Evolutionary conservation across 2,113 vertebrate genomes (phyloP), one percentile per base, ranked within the genome.

Genomic region (Pomatorhinus ruficollis): DNA sequence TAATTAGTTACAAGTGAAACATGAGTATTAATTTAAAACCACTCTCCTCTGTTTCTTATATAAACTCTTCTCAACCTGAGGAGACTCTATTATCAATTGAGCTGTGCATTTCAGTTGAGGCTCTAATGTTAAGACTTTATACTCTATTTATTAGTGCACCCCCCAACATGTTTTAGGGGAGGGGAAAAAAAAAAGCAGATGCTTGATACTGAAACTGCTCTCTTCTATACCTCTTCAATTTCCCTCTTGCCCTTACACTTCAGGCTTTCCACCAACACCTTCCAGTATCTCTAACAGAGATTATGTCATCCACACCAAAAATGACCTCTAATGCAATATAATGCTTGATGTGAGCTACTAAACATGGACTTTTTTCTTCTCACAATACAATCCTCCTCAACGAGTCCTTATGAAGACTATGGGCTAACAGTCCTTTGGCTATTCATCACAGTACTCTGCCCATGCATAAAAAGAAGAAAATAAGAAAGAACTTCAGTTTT

Each of bases 1-100:
- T 66, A 86, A 94, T 95, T 87, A 91, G 87, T 64, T 72, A 71
- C 52, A 93, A 87, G 78, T 69, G 57, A 87, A 88, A 93, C 1
- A 2, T 42, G 35, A 92, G 40, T 37, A 89, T 40, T 91, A 44
- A 85, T 86, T 91, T 82, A 49, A 76, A 93, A 49, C 20, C 83
- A 76, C 63, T 76, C 15, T 81, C 23, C 35, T 84, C 28, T 71
- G 37, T 83, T 94, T 70, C 77, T 63, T 71, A n/a, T 21, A 7
- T 12, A 83, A 60, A 91, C 49, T 95, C 35, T 50, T 54, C 60
- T 47, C 47, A 89, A 84, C 18, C 33, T 33, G 23, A 79, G 23
- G 44, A 72, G 72, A 63, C 13, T n/a, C 3, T 31, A 40, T 18
- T 45, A 83, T 16, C 49, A 28, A 64, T 19, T 74, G 54, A 65